Evolutionary conservation across 30 jellyfish, hydroid and myxozoan species (phyloP).

Genomic region (Aurelia coerulea): DNA sequence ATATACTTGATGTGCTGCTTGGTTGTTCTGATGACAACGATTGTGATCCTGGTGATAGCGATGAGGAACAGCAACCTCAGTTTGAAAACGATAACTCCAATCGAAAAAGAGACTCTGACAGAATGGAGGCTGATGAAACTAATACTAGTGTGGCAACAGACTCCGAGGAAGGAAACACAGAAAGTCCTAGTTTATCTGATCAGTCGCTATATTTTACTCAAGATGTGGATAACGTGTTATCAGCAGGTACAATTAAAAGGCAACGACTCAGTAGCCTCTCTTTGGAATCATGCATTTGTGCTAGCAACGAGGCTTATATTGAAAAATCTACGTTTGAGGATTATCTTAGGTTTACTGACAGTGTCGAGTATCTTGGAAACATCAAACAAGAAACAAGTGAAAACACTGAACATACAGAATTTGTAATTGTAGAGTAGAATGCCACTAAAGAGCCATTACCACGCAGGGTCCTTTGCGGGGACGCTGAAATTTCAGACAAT

Average conservation of each 20-base stretch:
- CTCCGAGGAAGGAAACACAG: neutral
- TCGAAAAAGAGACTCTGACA: neutral
- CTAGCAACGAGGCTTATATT: slow-evolving; percentile 14
- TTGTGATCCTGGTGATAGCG: neutral
- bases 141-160: neutral
- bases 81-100: neutral
- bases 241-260: slow-evolving; percentile 23
- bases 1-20: neutral
- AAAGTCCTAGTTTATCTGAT: neutral
- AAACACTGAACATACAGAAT: slow-evolving; percentile 3
- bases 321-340: slow-evolving; percentile 22
- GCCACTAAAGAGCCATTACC: no score
- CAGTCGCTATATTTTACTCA: neutral
- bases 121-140: neutral
- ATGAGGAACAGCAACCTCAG: neutral
- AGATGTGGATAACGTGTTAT: neutral
- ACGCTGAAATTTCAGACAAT: no score
- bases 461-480: no score
- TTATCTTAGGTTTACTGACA: slow-evolving; percentile 18
- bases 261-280: slow-evolving; percentile 65
- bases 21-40: neutral
- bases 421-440: neutral
- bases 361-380: slow-evolving; percentile 6
- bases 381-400: slow-evolving; percentile 11
- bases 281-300: slow-evolving; percentile 18